Conservation (phyloP, 2,888 invertebrate species). For the Nomada flava region DNA sequence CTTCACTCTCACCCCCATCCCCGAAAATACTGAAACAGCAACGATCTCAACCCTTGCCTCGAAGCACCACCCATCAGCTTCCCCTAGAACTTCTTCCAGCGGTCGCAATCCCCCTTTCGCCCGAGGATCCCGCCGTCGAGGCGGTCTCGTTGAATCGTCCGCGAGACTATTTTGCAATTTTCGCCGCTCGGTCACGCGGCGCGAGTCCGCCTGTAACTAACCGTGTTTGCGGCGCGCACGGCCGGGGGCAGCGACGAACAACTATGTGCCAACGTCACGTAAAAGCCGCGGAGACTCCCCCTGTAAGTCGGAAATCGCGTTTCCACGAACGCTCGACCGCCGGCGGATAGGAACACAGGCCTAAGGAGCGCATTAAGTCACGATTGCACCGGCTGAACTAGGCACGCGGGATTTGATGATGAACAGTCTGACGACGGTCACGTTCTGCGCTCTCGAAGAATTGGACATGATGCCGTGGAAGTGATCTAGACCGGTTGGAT, state of each 20-base stretch:
- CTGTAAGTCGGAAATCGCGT: constrained; percentile 64
- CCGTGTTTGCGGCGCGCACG: constrained; percentile 68
- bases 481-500: constrained; percentile 43
- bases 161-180: constrained; percentile 72
- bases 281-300: constrained; percentile 38
- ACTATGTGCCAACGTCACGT: constrained; percentile 68
- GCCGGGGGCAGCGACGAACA: constrained; percentile 59
- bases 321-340: constrained; percentile 51
- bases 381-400: constrained; percentile 52
- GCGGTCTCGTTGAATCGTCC: constrained; percentile 37
- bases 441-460: constrained; percentile 48
- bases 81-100: not conserved
- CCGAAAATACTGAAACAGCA: not conserved
- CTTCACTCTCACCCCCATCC: not conserved
- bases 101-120: not conserved
- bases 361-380: constrained; percentile 53
- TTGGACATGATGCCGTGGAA: constrained; percentile 45
- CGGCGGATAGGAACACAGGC: constrained; percentile 46
- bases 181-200: constrained; percentile 73
- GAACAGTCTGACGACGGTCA: constrained; percentile 60
- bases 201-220: constrained; percentile 71
- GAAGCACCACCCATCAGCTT: constrained; percentile 4
- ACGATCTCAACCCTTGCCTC: too few relatives aligned
- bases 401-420: constrained; percentile 36
- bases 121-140: constrained; percentile 29